Evolutionary conservation across 2,113 vertebrate species (phyloP).

Genomic region (Cephalopholis sonnerati): DNA sequence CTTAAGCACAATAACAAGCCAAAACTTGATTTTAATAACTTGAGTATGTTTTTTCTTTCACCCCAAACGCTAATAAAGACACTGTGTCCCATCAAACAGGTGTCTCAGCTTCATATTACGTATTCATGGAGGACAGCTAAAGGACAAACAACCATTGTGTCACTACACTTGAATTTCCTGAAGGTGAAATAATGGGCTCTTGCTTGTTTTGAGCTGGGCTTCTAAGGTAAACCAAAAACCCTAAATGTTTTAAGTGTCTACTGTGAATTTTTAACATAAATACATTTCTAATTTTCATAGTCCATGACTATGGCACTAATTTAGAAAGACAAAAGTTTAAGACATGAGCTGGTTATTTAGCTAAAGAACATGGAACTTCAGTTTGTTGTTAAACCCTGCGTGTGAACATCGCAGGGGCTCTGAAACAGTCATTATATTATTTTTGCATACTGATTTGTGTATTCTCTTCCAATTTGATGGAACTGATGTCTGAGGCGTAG

Average conservation of each 20-base stretch:
- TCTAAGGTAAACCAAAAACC: background rate
- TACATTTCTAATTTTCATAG: background rate
- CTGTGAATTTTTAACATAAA: background rate
- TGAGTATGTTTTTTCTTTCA: constrained; percentile 82
- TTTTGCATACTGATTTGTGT: constrained; percentile 71
- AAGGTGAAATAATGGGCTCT: background rate
- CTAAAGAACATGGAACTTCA: too few relatives aligned
- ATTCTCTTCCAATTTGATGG: constrained; percentile 3
- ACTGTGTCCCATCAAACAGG: constrained; percentile 78
- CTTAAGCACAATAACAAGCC: constrained; percentile 81
- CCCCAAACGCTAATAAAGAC: constrained; percentile 86
- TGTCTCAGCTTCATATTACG: constrained; percentile 37
- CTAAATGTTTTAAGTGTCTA: background rate
- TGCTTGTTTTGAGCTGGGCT: background rate
- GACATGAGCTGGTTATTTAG: too few relatives aligned
- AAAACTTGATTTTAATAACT: too few relatives aligned
- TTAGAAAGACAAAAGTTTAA: too few relatives aligned
- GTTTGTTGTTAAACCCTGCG: background rate
- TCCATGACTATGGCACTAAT: too few relatives aligned
- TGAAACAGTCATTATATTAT: background rate
- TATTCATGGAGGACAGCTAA: background rate
- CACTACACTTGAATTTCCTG: background rate
- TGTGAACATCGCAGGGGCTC: background rate
- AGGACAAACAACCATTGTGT: background rate
- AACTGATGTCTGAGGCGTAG: background rate